Conservation (phyloP, 2,797 vertebrate genomes). For the Pipistrellus nathusii region DNA sequence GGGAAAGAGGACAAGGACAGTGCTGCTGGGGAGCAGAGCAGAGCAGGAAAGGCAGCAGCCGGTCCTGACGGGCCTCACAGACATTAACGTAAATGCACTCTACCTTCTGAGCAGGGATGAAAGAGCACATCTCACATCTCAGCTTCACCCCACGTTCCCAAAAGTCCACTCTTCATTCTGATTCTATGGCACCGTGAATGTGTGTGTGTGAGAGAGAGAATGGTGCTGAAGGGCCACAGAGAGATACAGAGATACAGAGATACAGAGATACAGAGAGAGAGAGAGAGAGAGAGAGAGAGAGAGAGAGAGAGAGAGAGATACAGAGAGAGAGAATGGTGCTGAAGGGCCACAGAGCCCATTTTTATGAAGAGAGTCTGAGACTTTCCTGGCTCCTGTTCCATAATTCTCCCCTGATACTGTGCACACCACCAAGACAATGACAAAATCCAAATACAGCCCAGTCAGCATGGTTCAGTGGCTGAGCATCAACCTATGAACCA, state of each 20-base stretch:
- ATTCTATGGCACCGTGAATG: background rate
- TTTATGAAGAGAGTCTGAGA: background rate
- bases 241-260: too few species aligned
- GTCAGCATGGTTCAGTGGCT: too few species aligned
- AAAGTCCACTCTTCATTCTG: background rate
- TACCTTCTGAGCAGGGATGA: background rate
- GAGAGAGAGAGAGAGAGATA: too few species aligned
- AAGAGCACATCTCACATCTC: slow-evolving; percentile 2
- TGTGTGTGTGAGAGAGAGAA: background rate
- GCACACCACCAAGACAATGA: background rate
- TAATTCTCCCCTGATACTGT: background rate
- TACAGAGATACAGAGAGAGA: too few species aligned
- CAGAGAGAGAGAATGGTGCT: background rate
- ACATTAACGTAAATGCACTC: background rate
- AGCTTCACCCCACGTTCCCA: background rate
- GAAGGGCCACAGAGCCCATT: background rate
- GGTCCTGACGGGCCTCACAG: background rate
- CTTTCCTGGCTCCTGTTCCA: background rate
- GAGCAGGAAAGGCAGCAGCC: background rate
- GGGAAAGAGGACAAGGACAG: background rate
- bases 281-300: too few species aligned
- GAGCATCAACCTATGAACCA: too few species aligned
- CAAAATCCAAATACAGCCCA: background rate
- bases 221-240: too few species aligned
- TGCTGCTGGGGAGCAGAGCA: background rate